Base-by-base conservation (phyloP, 2,888 invertebrate species). In the Chymomyza fuscimana region DNA sequence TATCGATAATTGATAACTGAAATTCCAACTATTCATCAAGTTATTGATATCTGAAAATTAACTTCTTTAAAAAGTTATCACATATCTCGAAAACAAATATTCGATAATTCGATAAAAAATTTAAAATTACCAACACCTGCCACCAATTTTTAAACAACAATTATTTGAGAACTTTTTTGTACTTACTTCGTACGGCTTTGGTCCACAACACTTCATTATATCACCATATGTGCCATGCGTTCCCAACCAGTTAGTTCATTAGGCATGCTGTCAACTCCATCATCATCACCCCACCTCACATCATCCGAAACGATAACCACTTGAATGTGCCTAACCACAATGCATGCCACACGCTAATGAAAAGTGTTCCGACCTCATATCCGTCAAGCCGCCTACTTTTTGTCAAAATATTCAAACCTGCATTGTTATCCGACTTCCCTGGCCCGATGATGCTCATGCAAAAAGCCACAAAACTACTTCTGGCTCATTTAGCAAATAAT, bases 401-500 rank as follows among this genome's bases (percentile, higher is more conserved):
- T 32, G 22, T 16, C 77, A 66, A 71, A 56, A 67, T 62, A 52
- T 51, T 60, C n/a, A 54, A n/a, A 22, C 15, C 50, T n/a, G 29
- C 19, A 46, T 46, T 46, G 40, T 46, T 22, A 19, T 16, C 12
- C 54, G 3, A 54, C 5, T 10, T 46, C 0, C 7, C 36, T 7
- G 36, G 40, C 40, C n/a, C 56, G 15, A 9, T 25, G 58, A 25
- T 58, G 58, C 15, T 54, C 50, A 67, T 60, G 61, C 71, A 72
- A 58, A 29, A 68, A 63, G 69, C 69, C 63, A 65, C 67, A 71
- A 58, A 79, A 78, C 68, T 73, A 76, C 72, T 79, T 74, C 71
- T 75, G 81, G 67, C 75, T 79, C 74, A 81, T 78, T 86, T 75
- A 68, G 65, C 74, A 78, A 72, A 79, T 77, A 79, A 79, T 76